These are phyloP conservation scores for Bujurquina vittata DNA, from an alignment of 2,113 vertebrate species.

Conservation along the genomic window DNA sequence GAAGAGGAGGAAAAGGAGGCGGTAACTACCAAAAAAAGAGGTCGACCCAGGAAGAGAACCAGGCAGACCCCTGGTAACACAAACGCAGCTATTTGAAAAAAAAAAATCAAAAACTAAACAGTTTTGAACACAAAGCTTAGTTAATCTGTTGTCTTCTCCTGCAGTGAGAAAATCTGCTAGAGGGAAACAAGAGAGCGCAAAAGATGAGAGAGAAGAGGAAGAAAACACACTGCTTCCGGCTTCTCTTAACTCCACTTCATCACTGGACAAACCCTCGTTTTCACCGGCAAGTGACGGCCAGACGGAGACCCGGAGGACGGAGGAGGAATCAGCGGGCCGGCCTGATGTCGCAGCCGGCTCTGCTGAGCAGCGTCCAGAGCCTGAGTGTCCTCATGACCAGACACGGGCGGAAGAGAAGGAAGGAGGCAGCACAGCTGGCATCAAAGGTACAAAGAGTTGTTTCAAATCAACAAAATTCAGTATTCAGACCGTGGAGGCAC, in stretches of 20 bases:
- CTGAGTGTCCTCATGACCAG: not conserved
- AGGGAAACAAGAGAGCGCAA: not conserved
- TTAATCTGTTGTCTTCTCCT: not conserved
- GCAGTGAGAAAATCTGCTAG: slow-evolving; percentile 5
- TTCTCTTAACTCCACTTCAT: not conserved
- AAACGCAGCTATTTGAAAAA: no score
- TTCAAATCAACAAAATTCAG: not conserved
- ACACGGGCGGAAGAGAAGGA: not conserved
- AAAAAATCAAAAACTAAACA: no score
- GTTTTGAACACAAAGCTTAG: not conserved
- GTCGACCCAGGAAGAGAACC: slow-evolving; percentile 13
- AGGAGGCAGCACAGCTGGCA: accelerated
- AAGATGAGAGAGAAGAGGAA: not conserved
- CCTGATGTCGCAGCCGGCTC: not conserved
- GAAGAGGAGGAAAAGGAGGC: not conserved
- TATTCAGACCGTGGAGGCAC: not conserved
- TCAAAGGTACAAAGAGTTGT: slow-evolving; percentile 33
- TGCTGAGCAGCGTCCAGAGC: not conserved
- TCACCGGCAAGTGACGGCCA: not conserved
- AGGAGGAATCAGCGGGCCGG: not conserved
- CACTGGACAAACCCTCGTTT: not conserved
- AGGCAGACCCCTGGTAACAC: not conserved
- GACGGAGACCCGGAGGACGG: not conserved
- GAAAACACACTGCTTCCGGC: not conserved
- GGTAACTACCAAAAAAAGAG: not conserved